Evolutionary conservation across 1,140 invertebrate genomes (phyloP), one percentile per base, ranked within the genome.

Genomic region (Glomeris maerens): DNA sequence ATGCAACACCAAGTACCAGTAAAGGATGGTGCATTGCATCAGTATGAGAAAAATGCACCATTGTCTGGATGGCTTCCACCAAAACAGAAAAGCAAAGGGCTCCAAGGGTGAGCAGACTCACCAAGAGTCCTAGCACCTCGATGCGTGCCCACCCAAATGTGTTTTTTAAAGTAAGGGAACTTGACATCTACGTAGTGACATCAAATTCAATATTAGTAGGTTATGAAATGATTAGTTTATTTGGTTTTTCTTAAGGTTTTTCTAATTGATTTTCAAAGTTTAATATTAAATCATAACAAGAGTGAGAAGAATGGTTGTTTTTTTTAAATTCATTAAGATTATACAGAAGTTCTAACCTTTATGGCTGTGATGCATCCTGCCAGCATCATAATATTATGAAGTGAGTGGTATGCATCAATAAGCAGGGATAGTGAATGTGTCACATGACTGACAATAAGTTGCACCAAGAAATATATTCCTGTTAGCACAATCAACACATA

Each of bases 141-240:
- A 90, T 81, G 46, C 88, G 74, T 1, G 85, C 83, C 86, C 87
- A 93, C 1, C 88, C 88, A 55, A 93, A 93, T 0, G 87, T 93
- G 63, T 90, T 90, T 39, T 79, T 78, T 50, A 90, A 71, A 49
- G 76, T 75, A 22, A 74, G 74, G 79, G 10, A 68, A 66, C 31
- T 64, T 54, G 52, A 63, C 60, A 70, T 63, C 68, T 74, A 42
- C 4, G 40, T 20, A 7, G 10, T 21, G 22, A 25, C 10, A 4
- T n/a, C 10, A 7, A 45, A 45, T 27, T 4, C 10, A 5, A n/a
- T 45, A 21, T 45, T 22, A 45, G 14, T 25, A n/a, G 5, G 4
- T 10, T 22, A 42, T 5, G 26, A 21, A 21, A n/a, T 25, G 26
- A 22, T 25, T 7, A 45, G 10, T 5, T 21, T 22, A n/a, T 45